phyloP scores from a whole-genome alignment of 2,113 vertebrate genomes.

The Osmerus mordax region DNA sequence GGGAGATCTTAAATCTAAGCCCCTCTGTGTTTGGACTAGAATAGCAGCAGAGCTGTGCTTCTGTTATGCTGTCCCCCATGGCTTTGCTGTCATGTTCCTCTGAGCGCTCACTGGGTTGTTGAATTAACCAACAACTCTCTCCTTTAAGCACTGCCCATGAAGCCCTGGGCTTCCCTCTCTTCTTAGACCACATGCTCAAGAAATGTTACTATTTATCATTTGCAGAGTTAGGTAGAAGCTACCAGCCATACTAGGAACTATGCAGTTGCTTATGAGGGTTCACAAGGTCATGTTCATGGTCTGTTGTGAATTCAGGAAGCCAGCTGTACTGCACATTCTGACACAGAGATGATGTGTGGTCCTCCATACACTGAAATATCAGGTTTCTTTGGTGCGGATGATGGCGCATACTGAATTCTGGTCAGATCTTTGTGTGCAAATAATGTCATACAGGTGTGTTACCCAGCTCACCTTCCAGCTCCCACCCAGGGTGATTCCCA shows the following conservation, averaged over 20 bases:
- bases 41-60: constrained; percentile 8
- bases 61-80: background rate
- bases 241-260: too few relatives aligned
- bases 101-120: constrained; percentile 11
- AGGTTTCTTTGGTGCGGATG: background rate
- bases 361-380: background rate
- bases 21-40: constrained; percentile 24
- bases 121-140: constrained; percentile 21
- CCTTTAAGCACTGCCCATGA: constrained; percentile 24
- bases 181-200: too few relatives aligned
- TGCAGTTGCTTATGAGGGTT: too few relatives aligned
- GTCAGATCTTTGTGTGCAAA: background rate
- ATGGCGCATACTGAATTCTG: too few relatives aligned
- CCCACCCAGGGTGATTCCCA: background rate
- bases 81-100: constrained; percentile 20
- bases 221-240: too few relatives aligned
- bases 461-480: background rate
- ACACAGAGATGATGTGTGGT: background rate
- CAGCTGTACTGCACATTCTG: too few relatives aligned
- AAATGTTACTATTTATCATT: too few relatives aligned
- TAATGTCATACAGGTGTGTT: too few relatives aligned
- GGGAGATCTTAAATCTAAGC: constrained; percentile 20
- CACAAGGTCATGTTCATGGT: too few relatives aligned
- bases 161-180: background rate
- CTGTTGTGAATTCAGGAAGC: too few relatives aligned